These are phyloP conservation scores for Heliconius hewitsoni DNA, from an alignment of 1,140 invertebrate genomes.

Conservation along the genomic window DNA sequence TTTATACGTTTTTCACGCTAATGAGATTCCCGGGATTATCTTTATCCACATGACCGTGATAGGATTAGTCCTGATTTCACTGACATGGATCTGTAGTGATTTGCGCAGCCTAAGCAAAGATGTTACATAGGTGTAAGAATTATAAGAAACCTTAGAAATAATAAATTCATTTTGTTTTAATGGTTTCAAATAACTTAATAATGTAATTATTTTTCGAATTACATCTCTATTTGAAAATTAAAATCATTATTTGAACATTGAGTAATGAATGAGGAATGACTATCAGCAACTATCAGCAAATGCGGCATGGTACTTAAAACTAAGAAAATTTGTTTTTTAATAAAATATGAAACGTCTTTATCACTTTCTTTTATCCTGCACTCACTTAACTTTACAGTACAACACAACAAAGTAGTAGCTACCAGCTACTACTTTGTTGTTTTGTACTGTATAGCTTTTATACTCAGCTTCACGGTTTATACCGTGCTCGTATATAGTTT, in stretches of 20 bases:
- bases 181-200: slow-evolving; percentile 35
- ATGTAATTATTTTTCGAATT: slow-evolving; percentile 17
- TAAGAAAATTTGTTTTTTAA: too few species aligned
- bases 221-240: not conserved
- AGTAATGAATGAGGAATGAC: not conserved
- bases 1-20: slow-evolving; percentile 67
- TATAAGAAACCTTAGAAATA: slow-evolving; percentile 57
- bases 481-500: too few species aligned
- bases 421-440: too few species aligned
- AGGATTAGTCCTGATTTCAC: slow-evolving; percentile 68
- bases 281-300: too few species aligned
- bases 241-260: not conserved
- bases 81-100: slow-evolving; percentile 64
- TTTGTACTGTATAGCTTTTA: too few species aligned
- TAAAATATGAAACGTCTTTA: too few species aligned
- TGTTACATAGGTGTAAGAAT: slow-evolving; percentile 44
- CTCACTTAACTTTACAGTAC: too few species aligned
- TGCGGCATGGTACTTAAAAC: too few species aligned
- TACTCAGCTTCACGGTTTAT: too few species aligned
- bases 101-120: slow-evolving; percentile 47
- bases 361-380: too few species aligned
- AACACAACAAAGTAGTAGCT: too few species aligned
- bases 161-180: slow-evolving; percentile 39
- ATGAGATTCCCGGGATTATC: slow-evolving; percentile 70
- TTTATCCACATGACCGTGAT: slow-evolving; percentile 54